Percentiles rank a stretch among this genome's conserved stretches.
Evolutionary conservation across 2,888 invertebrate species (phyloP).

Genomic region (Actias luna): DNA sequence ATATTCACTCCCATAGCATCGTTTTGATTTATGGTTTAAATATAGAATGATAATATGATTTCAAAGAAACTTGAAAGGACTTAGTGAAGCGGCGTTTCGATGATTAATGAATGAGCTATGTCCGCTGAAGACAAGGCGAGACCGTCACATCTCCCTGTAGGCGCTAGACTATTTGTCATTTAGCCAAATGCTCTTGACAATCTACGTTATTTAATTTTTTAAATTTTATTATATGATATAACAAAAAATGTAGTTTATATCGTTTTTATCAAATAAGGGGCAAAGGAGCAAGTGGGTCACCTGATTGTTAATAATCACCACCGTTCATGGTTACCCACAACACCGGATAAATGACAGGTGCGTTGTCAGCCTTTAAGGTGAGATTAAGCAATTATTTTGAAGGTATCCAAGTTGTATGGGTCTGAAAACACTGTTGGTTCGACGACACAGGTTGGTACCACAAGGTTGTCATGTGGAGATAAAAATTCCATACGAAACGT

Average conservation of each 20-base stretch:
- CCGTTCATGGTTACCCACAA: too few species aligned
- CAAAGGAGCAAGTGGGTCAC: too few species aligned
- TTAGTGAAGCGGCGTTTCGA: background rate
- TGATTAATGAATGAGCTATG: slow-evolving; percentile 7
- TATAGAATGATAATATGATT: background rate
- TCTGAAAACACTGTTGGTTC: too few species aligned
- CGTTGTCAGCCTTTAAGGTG: too few species aligned
- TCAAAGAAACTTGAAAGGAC: slow-evolving; percentile 4
- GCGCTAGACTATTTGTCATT: slow-evolving; percentile 6
- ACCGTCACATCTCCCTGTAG: slow-evolving; percentile 6
- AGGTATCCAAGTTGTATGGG: too few species aligned
- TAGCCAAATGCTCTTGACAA: slow-evolving; percentile 8
- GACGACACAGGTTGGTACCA: too few species aligned
- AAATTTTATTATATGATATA: background rate
- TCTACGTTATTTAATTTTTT: background rate
- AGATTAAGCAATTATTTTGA: too few species aligned
- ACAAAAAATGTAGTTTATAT: background rate
- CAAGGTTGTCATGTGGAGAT: too few species aligned
- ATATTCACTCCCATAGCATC: background rate
- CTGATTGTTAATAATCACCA: too few species aligned
- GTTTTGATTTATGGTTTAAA: background rate
- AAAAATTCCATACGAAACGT: too few species aligned
- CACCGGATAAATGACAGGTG: too few species aligned
- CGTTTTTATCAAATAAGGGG: too few species aligned
- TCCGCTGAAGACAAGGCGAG: slow-evolving; percentile 6